Evolutionary conservation across 2,888 invertebrate genomes (phyloP), one percentile per base, ranked within the genome.

Genomic region (Zonitis immaculata): DNA sequence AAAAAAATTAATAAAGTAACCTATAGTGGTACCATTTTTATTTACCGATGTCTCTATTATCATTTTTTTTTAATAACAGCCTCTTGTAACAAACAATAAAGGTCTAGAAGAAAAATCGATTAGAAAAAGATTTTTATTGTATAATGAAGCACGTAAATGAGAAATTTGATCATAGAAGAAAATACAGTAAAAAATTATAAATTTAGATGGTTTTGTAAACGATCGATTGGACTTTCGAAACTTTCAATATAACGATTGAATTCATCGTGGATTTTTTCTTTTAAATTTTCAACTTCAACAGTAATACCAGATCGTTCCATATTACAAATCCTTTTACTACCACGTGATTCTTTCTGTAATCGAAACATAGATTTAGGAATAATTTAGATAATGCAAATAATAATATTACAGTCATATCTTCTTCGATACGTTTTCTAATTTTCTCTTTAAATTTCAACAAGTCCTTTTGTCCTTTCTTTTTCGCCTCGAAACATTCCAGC

Each of bases 401-500:
- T 30, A 18, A 14, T 59, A n/a, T n/a, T 57, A 65, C 65, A 56
- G 65, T 62, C 45, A 58, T 47, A 8, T 62, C 57, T 11, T 50
- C 52, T 5, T 22, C 42, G 27, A 69, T 62, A 16, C 68, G 51
- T n/a, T 49, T 50, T 47, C 60, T 67, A 39, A 69, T 63, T 20
- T 46, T 57, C 1, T 58, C 53, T 14, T 64, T 44, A 47, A 58
- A 61, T 26, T 58, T 59, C 7, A 45, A 51, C 39, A 64, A 62
- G 9, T 54, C 58, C 1, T 14, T 28, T 8, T 42, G 20, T n/a
- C 64, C 60, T 5, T 44, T 55, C 30, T 59, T 59, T 0, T 54
- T 53, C 1, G 66, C 58, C 11, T 58, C 53, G n/a, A 54, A 59
- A 49, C 63, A 61, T 11, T 60, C 59, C 43, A 71, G 56, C 49